Conservation (phyloP, 2,113 vertebrate species). For the Axis porcinus region DNA sequence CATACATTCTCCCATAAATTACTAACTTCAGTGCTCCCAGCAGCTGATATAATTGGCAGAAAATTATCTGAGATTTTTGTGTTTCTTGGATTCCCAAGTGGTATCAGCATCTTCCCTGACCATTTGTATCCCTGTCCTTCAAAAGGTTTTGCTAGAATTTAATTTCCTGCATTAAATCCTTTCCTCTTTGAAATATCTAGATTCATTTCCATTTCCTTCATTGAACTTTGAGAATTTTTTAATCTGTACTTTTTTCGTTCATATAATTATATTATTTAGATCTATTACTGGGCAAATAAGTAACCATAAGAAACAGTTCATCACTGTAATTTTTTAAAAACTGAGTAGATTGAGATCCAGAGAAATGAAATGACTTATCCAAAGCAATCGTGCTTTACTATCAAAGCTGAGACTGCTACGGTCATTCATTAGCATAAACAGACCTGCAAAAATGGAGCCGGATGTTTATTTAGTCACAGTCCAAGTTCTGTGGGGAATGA, state of each 20-base stretch:
- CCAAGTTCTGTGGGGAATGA: not conserved
- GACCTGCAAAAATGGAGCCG: not conserved
- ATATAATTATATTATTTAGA: not conserved
- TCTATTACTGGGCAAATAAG: not conserved
- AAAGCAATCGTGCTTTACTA: not conserved
- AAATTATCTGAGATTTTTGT: not conserved
- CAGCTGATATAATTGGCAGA: not conserved
- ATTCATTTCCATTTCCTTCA: not conserved
- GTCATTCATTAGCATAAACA: not conserved
- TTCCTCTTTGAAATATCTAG: not conserved
- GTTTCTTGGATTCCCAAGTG: not conserved
- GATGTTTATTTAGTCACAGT: not conserved
- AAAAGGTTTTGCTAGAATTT: not conserved
- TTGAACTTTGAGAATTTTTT: not conserved
- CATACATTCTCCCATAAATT: not conserved
- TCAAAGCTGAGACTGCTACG: not conserved
- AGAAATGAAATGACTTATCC: not conserved
- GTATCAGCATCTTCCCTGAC: not conserved
- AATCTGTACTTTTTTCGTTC: not conserved
- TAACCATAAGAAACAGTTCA: not conserved
- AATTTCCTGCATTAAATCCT: not conserved
- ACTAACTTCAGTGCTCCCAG: not conserved
- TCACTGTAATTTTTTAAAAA: not conserved
- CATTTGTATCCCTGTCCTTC: not conserved
- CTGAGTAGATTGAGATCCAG: not conserved